phyloP scores from a whole-genome alignment of 2,888 invertebrate genomes.

The Mantis religiosa region DNA sequence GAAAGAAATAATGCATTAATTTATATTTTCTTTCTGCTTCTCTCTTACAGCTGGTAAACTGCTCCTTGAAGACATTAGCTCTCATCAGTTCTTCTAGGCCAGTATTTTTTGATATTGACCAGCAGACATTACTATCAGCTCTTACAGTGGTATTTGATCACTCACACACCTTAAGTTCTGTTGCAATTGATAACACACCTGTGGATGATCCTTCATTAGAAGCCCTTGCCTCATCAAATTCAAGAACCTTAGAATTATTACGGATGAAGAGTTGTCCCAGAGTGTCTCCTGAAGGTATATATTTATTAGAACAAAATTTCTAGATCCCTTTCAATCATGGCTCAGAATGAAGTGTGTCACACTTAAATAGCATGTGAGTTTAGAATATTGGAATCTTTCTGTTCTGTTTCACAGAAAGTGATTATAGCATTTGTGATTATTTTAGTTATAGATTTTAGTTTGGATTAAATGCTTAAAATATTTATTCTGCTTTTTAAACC shows the following conservation, averaged over 20 bases:
- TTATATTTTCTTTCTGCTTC: not conserved
- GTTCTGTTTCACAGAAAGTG: too few relatives aligned
- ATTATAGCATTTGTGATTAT: too few relatives aligned
- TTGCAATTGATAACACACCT: constrained; percentile 34
- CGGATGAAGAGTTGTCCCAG: constrained; percentile 37
- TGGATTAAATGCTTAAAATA: too few relatives aligned
- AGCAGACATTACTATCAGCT: constrained; percentile 37
- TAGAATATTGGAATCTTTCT: too few relatives aligned
- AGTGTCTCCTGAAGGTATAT: constrained; percentile 38
- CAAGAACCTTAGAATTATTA: constrained; percentile 37
- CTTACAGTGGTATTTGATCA: constrained; percentile 36
- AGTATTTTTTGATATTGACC: constrained; percentile 35
- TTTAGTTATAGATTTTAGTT: too few relatives aligned
- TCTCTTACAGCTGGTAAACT: constrained; percentile 17
- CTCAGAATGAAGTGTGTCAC: too few relatives aligned
- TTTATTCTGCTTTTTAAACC: too few relatives aligned
- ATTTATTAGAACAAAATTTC: not conserved
- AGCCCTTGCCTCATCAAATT: constrained; percentile 33
- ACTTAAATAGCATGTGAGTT: too few relatives aligned
- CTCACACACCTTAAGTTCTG: constrained; percentile 31
- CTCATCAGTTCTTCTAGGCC: constrained; percentile 35
- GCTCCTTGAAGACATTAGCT: constrained; percentile 35
- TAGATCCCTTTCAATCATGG: too few relatives aligned
- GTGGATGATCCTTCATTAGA: constrained; percentile 33
- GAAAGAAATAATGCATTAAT: not conserved